These are phyloP conservation scores for Sminthurinus aureus DNA, from an alignment of 2,888 invertebrate genomes.

Conservation along the genomic window DNA sequence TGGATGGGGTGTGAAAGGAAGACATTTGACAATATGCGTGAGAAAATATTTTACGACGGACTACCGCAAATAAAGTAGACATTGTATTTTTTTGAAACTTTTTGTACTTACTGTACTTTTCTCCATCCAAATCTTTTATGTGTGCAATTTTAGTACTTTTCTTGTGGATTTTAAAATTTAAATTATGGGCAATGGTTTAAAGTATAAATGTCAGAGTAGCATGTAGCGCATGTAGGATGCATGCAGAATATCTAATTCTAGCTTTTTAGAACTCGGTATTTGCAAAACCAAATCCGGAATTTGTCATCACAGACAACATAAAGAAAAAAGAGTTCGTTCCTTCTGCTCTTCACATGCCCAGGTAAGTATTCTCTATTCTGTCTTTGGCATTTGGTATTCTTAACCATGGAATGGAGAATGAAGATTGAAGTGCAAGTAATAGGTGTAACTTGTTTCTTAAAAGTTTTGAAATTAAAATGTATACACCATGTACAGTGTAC, in stretches of 20 bases:
- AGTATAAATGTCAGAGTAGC: no score
- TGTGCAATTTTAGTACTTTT: background rate
- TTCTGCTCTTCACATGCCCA: background rate
- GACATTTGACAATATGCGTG: conserved; percentile 11
- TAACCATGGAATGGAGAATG: no score
- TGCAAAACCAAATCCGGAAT: no score
- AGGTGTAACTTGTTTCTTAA: conserved; percentile 31
- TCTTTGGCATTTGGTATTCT: no score
- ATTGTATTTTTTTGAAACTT: background rate
- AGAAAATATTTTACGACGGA: conserved; percentile 26
- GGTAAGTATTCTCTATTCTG: no score
- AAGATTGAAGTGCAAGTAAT: conserved; percentile 31
- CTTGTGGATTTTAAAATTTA: no score
- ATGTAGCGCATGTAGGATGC: no score
- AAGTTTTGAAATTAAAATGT: conserved; percentile 33
- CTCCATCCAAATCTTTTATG: background rate
- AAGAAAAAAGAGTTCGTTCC: conserved; percentile 15
- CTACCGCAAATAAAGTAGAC: conserved; percentile 23
- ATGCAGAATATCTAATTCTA: no score
- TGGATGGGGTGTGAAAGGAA: background rate
- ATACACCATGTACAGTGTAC: background rate
- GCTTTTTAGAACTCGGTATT: no score
- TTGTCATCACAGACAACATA: background rate
- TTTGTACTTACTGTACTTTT: no score
- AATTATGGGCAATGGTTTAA: no score